These are phyloP conservation scores for Myotis planiceps DNA, from an alignment of 2,797 vertebrate genomes.

Conservation along the genomic window DNA sequence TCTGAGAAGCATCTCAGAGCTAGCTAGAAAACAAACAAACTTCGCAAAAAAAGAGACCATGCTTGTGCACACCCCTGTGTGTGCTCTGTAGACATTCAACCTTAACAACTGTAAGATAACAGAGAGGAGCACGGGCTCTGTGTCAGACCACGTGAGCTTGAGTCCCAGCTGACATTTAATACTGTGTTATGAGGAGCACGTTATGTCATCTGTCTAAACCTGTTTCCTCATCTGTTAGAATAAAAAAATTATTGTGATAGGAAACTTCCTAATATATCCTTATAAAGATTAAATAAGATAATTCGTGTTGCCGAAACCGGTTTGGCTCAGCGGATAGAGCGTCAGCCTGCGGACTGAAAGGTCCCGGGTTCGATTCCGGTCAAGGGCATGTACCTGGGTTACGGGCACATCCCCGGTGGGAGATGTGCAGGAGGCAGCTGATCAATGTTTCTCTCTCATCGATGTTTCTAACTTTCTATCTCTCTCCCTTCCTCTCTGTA, in stretches of 20 bases:
- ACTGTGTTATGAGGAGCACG: not conserved
- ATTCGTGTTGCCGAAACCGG: too few relatives aligned
- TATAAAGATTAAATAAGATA: not conserved
- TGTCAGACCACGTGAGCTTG: not conserved
- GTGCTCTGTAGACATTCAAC: not conserved
- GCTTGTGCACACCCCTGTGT: not conserved
- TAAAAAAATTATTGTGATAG: not conserved
- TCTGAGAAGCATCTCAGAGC: not conserved
- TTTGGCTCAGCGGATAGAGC: too few relatives aligned
- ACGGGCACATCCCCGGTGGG: too few relatives aligned
- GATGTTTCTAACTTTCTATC: too few relatives aligned
- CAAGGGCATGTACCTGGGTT: too few relatives aligned
- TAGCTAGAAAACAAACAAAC: not conserved
- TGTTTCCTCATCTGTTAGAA: not conserved
- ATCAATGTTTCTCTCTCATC: too few relatives aligned
- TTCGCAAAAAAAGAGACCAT: not conserved
- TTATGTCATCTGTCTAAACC: not conserved
- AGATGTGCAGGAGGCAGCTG: too few relatives aligned
- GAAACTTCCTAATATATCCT: not conserved
- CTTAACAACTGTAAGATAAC: not conserved
- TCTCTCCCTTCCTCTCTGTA: too few relatives aligned
- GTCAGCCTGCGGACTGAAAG: too few relatives aligned
- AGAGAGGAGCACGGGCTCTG: not conserved
- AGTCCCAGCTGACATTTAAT: not conserved
- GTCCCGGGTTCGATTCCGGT: too few relatives aligned